Evolutionary conservation across 2,888 invertebrate species (phyloP).

Genomic region (Orchesellides sinensis): DNA sequence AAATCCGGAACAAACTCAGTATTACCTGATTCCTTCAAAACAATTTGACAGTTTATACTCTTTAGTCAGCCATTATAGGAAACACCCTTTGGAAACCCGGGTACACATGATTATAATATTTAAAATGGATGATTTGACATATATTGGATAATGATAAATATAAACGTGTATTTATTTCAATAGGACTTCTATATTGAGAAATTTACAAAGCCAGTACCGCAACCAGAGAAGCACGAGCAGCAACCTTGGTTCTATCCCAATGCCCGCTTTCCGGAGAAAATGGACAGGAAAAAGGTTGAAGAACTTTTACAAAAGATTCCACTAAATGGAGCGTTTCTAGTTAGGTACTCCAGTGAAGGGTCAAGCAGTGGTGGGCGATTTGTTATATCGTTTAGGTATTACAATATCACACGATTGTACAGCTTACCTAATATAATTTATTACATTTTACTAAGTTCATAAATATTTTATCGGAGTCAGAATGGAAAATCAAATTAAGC

Average conservation of each 20-base stretch:
- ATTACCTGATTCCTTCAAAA: constrained; percentile 90
- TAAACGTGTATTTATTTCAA: constrained; percentile 7
- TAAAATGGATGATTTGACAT: background rate
- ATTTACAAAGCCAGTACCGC: constrained; percentile 93
- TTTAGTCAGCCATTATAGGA: constrained; percentile 92
- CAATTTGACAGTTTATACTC: constrained; percentile 95
- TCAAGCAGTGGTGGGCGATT: constrained; percentile 77
- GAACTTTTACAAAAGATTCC: constrained; percentile 68
- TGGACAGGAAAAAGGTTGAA: constrained; percentile 69
- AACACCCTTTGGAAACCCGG: constrained; percentile 89
- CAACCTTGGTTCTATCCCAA: constrained; percentile 69
- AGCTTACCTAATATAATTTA: too few species aligned
- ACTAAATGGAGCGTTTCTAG: constrained; percentile 71
- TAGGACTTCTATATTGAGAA: constrained; percentile 89
- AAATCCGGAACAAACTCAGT: constrained; percentile 87
- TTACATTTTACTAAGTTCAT: background rate
- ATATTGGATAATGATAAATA: background rate
- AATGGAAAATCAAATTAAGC: constrained; percentile 95
- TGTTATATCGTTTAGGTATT: constrained; percentile 95
- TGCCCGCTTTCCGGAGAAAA: constrained; percentile 45
- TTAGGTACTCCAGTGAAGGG: constrained; percentile 63
- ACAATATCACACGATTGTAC: background rate
- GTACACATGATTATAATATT: constrained; percentile 76
- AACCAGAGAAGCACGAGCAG: constrained; percentile 90
- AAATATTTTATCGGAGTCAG: constrained; percentile 79